A percentile compares a stretch with the other conserved stretches of the same genome.
Conservation (phyloP, 2,888 invertebrate genomes). For the Tachina fera region DNA sequence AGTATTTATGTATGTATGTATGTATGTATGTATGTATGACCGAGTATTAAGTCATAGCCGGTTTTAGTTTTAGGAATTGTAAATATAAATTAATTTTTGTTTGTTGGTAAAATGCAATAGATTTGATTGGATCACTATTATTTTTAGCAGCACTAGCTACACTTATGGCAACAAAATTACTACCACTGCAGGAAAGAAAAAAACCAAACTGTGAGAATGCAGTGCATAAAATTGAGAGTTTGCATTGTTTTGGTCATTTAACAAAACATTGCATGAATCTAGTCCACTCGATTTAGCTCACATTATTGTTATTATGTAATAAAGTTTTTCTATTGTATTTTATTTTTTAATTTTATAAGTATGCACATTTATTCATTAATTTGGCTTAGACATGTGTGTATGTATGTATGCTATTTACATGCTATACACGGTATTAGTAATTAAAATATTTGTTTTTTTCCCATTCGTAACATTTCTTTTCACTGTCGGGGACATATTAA, state of each 20-base stretch:
- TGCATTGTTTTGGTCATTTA: slow-evolving; percentile 36
- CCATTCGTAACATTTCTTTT: slow-evolving; percentile 35
- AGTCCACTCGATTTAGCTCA: slow-evolving; percentile 47
- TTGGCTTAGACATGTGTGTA: too few relatives aligned
- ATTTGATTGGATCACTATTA: slow-evolving; percentile 44
- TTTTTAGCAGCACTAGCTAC: not conserved
- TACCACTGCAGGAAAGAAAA: slow-evolving; percentile 18
- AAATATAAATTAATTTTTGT: slow-evolving; percentile 21
- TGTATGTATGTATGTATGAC: not conserved
- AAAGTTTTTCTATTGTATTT: not conserved
- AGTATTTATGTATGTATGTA: not conserved
- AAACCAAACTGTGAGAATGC: slow-evolving; percentile 33
- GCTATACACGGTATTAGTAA: not conserved
- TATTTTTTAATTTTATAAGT: not conserved
- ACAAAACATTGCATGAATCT: slow-evolving; percentile 38
- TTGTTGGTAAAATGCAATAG: slow-evolving; percentile 35
- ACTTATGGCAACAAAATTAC: slow-evolving; percentile 2
- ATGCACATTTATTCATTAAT: not conserved
- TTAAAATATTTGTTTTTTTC: slow-evolving; percentile 22
- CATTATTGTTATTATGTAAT: slow-evolving; percentile 47
- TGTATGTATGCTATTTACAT: not conserved
- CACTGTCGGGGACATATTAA: slow-evolving; percentile 56
- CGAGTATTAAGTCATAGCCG: slow-evolving; percentile 43
- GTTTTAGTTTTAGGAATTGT: slow-evolving; percentile 47
- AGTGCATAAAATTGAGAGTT: slow-evolving; percentile 46